A percentile compares a stretch with the other conserved stretches of the same genome.
Conservation (phyloP, 2,888 invertebrate genomes). For the Callinectes sapidus region DNA sequence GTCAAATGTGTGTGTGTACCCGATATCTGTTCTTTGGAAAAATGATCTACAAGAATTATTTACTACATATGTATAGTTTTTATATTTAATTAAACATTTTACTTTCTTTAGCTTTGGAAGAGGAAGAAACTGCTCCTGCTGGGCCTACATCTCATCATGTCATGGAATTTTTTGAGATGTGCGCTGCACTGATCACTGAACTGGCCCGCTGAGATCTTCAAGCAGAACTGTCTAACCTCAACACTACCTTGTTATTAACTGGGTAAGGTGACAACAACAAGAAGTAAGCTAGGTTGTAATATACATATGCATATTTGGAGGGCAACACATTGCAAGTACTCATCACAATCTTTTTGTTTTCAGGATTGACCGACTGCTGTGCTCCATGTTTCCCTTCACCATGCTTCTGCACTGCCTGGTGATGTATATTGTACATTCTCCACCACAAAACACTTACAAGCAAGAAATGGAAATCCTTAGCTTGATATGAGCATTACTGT, state of each 20-base stretch:
- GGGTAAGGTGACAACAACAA: background rate
- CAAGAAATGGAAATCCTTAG: too few relatives aligned
- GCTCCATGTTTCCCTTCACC: too few relatives aligned
- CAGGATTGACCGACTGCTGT: too few relatives aligned
- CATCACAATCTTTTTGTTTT: too few relatives aligned
- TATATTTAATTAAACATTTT: background rate
- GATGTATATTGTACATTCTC: too few relatives aligned
- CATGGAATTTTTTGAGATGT: constrained; percentile 99
- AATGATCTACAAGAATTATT: background rate
- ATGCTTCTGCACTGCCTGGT: too few relatives aligned
- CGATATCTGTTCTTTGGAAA: background rate
- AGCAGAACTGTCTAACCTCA: constrained; percentile 4
- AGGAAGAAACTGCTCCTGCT: constrained; percentile 50
- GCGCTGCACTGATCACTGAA: constrained; percentile 97
- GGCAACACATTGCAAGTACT: too few relatives aligned
- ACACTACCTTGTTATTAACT: background rate
- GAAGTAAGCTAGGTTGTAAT: background rate
- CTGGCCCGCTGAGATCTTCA: constrained; percentile 86
- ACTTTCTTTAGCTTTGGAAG: constrained; percentile 7
- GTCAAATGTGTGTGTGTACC: too few relatives aligned
- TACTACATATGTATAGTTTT: background rate
- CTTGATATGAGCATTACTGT: too few relatives aligned
- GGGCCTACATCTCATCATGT: constrained; percentile 65
- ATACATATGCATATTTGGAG: too few relatives aligned
- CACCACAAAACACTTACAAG: too few relatives aligned